phyloP scores from a whole-genome alignment of 2,797 vertebrate genomes.

The Alosa sapidissima region DNA sequence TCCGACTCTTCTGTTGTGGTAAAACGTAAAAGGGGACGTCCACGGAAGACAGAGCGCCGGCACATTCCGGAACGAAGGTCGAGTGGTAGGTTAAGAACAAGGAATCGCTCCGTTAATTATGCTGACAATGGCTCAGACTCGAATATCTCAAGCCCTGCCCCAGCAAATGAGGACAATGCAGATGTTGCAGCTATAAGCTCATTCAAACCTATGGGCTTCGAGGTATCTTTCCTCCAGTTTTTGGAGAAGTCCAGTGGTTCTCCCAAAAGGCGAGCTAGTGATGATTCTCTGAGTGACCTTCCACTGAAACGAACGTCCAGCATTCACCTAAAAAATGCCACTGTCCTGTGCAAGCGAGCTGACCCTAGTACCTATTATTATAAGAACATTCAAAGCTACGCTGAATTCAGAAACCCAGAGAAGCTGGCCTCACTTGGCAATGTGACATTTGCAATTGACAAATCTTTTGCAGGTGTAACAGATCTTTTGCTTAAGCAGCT shows the following conservation, averaged over 20 bases:
- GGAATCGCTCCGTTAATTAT: conserved; percentile 51
- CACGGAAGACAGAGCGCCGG: conserved; percentile 58
- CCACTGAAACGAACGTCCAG: conserved; percentile 69
- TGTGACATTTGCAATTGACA: conserved; percentile 86
- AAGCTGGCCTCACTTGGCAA: conserved; percentile 80
- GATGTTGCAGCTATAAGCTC: conserved; percentile 82
- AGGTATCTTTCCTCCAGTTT: conserved; percentile 95
- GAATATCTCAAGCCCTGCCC: conserved; percentile 62
- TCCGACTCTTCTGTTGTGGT: conserved; percentile 60
- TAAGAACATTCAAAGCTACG: conserved; percentile 75
- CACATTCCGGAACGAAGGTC: conserved; percentile 40
- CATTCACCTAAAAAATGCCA: conserved; percentile 49
- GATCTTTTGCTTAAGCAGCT: conserved; percentile 86
- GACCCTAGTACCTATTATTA: conserved; percentile 52
- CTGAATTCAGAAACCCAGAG: conserved; percentile 86
- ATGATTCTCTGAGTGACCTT: conserved; percentile 59
- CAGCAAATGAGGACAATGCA: conserved; percentile 67
- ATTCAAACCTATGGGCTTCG: conserved; percentile 97
- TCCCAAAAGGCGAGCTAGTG: conserved; percentile 70
- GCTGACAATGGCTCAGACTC: conserved; percentile 75
- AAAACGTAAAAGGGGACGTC: conserved; percentile 76
- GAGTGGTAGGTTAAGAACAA: conserved; percentile 49
- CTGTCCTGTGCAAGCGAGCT: conserved; percentile 49
- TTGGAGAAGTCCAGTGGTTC: conserved; percentile 87
- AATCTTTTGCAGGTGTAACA: conserved; percentile 75